phyloP scores from a whole-genome alignment of 2,113 vertebrate genomes.

The Talpa occidentalis region DNA sequence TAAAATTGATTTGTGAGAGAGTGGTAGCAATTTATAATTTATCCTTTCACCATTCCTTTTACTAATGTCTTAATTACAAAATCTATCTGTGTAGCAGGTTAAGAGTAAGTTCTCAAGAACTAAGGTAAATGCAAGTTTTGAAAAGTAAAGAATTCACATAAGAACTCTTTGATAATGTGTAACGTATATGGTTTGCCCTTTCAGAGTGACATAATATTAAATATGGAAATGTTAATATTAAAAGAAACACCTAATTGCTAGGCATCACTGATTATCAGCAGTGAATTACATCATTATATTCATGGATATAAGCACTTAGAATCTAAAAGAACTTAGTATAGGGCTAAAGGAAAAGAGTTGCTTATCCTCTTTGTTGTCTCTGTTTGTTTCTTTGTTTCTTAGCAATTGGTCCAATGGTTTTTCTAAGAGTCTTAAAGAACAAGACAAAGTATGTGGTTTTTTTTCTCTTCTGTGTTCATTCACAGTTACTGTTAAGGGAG shows the following conservation, averaged over 20 bases:
- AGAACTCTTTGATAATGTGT: background rate
- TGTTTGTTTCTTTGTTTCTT: background rate
- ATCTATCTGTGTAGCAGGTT: background rate
- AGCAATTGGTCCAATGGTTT: background rate
- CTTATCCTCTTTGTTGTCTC: background rate
- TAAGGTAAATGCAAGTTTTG: background rate
- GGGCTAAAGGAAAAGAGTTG: background rate
- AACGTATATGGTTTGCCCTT: constrained; percentile 26
- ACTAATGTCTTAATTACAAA: background rate
- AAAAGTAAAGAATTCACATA: constrained; percentile 1
- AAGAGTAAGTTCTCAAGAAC: background rate
- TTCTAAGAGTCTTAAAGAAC: background rate
- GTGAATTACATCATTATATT: background rate
- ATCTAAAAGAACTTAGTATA: background rate
- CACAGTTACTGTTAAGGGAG: background rate
- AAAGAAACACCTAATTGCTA: constrained; percentile 43
- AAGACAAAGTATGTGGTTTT: background rate
- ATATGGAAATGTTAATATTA: constrained; percentile 38
- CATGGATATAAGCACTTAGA: background rate
- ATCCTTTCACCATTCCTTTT: background rate
- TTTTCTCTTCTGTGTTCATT: background rate
- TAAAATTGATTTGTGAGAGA: background rate
- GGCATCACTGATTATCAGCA: background rate
- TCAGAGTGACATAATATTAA: background rate
- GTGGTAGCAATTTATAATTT: background rate